A percentile compares a stretch with the other conserved stretches of the same genome.
Evolutionary conservation across 2,797 vertebrate genomes (phyloP).

Genomic region (Phoxinus dragarum): DNA sequence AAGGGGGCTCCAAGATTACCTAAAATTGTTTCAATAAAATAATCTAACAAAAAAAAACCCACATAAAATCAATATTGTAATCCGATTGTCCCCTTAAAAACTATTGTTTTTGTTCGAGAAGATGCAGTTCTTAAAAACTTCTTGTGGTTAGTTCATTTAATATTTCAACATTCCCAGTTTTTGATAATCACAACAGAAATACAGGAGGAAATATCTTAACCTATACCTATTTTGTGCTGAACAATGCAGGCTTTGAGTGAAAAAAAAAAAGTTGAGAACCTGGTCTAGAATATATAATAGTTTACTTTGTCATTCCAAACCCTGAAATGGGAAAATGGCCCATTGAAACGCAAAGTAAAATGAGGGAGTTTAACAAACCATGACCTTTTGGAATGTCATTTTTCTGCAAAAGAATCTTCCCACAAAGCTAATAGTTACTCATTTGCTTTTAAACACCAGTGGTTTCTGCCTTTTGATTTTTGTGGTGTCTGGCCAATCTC

Average conservation of each 20-base stretch:
- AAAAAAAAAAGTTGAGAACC: neutral
- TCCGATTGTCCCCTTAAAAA: too few species aligned
- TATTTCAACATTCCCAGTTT: neutral
- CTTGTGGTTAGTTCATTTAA: neutral
- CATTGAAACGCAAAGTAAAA: neutral
- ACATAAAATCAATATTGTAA: neutral
- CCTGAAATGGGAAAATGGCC: neutral
- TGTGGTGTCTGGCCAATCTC: constrained; percentile 10
- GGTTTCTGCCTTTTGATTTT: neutral
- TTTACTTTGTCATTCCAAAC: neutral
- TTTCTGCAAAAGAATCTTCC: constrained; percentile 3
- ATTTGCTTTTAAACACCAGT: constrained; percentile 7
- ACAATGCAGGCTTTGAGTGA: neutral
- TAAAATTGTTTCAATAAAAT: neutral
- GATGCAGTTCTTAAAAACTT: too few species aligned
- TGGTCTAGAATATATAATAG: neutral
- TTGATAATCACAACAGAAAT: neutral
- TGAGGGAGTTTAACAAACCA: neutral
- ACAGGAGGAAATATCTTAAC: neutral
- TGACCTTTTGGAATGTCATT: neutral
- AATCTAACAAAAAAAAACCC: neutral
- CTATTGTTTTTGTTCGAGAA: too few species aligned
- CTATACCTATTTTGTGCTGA: neutral
- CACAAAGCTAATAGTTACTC: neutral
- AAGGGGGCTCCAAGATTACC: neutral